Conservation (phyloP, 2,888 invertebrate species). For the Pristionchus mayeri region DNA sequence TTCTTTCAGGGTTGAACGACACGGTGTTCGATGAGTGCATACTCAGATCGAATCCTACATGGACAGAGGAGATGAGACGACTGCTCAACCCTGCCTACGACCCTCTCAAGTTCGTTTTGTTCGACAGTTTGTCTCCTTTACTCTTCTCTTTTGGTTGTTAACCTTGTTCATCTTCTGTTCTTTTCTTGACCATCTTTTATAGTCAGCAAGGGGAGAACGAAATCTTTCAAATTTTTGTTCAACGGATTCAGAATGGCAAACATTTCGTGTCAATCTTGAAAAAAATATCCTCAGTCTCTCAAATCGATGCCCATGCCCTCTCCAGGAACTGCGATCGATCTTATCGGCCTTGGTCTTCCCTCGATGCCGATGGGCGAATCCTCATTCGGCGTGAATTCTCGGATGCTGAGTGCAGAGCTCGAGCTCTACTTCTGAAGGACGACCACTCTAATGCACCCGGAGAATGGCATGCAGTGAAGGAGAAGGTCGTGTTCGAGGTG, state of each 20-base stretch:
- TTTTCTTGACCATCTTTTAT: too few relatives aligned
- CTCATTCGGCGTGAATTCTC: not conserved
- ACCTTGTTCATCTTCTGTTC: too few relatives aligned
- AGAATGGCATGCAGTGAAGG: not conserved
- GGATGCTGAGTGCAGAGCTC: not conserved
- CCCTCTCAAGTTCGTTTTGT: not conserved
- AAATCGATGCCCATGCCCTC: not conserved
- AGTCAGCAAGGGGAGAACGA: too few relatives aligned
- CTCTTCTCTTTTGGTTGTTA: too few relatives aligned
- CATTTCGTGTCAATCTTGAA: too few relatives aligned
- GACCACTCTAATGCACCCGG: not conserved
- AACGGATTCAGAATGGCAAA: too few relatives aligned
- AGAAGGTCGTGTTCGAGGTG: slow-evolving; percentile 14
- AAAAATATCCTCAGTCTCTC: not conserved
- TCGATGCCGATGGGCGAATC: not conserved
- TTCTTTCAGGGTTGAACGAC: not conserved
- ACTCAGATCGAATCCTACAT: not conserved
- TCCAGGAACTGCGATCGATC: slow-evolving; percentile 7
- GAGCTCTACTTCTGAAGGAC: not conserved
- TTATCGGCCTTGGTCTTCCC: not conserved
- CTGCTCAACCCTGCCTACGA: not conserved
- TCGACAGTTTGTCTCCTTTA: too few relatives aligned
- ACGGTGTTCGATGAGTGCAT: not conserved
- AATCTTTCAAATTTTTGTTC: too few relatives aligned
- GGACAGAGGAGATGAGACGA: not conserved